Evolutionary conservation across 2,888 invertebrate species (phyloP).

Genomic region (Lasioglossum figueresi): DNA sequence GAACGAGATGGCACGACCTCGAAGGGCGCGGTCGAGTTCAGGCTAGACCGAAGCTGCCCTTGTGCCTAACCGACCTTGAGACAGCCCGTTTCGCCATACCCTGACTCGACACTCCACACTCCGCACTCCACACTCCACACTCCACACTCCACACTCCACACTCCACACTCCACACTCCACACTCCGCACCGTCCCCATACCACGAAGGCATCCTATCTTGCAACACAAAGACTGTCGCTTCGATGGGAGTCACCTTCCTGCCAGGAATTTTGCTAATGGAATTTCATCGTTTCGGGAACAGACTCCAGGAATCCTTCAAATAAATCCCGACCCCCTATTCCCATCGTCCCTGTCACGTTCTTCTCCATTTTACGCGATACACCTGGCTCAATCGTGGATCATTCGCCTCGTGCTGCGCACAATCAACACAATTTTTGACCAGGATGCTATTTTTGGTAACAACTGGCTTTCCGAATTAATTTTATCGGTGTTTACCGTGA

Average conservation of each 20-base stretch:
- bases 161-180: no score
- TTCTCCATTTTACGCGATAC: conserved; percentile 85
- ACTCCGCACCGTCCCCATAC: conserved; percentile 64
- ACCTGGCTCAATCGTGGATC: not conserved
- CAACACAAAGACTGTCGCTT: conserved; percentile 70
- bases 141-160: no score
- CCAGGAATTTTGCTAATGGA: conserved; percentile 53
- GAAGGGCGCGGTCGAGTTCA: conserved; percentile 81
- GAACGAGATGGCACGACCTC: conserved; percentile 77
- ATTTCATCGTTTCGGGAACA: conserved; percentile 39
- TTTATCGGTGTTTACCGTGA: not conserved
- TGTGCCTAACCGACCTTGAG: conserved; percentile 82
- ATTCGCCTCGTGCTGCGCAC: not conserved
- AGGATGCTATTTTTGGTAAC: not conserved
- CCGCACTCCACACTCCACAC: no score
- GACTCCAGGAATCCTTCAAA: conserved; percentile 19
- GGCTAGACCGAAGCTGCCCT: conserved; percentile 81
- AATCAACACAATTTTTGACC: not conserved
- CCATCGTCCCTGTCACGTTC: conserved; percentile 61
- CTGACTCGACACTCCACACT: no score
- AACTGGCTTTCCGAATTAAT: not conserved
- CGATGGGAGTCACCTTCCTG: conserved; percentile 38
- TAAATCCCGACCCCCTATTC: conserved; percentile 32
- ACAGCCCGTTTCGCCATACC: conserved; percentile 75
- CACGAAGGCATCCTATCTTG: conserved; percentile 71